Conservation (phyloP, 2,888 invertebrate genomes). For the Lymantria dispar region DNA sequence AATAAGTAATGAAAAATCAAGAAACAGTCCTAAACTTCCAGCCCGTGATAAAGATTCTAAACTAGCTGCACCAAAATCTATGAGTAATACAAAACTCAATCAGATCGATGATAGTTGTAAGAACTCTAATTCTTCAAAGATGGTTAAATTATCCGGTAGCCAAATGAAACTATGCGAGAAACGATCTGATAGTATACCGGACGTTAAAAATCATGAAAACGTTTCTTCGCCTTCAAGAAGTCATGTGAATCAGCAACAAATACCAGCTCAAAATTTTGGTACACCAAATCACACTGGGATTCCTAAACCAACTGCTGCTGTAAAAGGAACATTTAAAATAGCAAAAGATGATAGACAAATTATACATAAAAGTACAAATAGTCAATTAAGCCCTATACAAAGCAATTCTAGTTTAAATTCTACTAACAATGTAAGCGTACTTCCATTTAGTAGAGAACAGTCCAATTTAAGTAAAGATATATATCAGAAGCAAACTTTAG, state of each 20-base stretch:
- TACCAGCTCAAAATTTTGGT: conserved; percentile 70
- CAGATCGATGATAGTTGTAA: conserved; percentile 71
- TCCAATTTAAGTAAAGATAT: conserved; percentile 78
- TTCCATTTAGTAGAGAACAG: conserved; percentile 75
- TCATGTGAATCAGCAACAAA: conserved; percentile 46
- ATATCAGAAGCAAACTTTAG: conserved; percentile 77
- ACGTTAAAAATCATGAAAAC: conserved; percentile 50
- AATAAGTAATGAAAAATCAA: conserved; percentile 67
- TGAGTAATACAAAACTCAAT: conserved; percentile 75
- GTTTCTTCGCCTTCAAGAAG: conserved; percentile 39
- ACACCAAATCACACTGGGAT: conserved; percentile 83
- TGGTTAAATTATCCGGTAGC: conserved; percentile 74
- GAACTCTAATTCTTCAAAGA: conserved; percentile 63
- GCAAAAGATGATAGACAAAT: conserved; percentile 81
- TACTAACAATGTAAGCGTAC: conserved; percentile 73
- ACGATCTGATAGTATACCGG: conserved; percentile 46
- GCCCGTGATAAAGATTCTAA: conserved; percentile 76
- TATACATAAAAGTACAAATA: conserved; percentile 80
- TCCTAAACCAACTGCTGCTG: conserved; percentile 95
- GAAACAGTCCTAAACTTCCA: conserved; percentile 72
- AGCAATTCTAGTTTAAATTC: conserved; percentile 82
- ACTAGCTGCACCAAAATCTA: conserved; percentile 77
- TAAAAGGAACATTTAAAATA: conserved; percentile 93
- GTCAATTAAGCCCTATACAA: conserved; percentile 81
- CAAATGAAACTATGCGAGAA: conserved; percentile 69